Evolutionary conservation across 2,888 invertebrate species (phyloP).

Genomic region (Silvanus unidentatus): DNA sequence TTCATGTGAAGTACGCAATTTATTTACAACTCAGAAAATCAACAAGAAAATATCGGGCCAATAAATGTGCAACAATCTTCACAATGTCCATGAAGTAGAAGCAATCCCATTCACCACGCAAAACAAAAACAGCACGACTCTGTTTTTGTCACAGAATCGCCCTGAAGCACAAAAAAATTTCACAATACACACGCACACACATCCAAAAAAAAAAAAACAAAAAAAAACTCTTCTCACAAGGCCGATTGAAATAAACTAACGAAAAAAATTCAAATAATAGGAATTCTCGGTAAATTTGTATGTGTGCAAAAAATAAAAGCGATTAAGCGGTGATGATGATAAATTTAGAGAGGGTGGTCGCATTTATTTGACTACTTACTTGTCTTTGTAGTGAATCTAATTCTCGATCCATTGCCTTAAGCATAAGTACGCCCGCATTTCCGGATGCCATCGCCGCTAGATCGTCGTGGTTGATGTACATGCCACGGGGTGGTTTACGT

Average conservation of each 20-base stretch:
- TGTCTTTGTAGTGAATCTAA: conserved; percentile 91
- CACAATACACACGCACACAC: neutral
- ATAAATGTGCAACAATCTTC: too few relatives aligned
- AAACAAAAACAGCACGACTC: neutral
- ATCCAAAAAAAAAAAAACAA: neutral
- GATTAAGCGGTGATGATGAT: too few relatives aligned
- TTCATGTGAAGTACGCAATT: too few relatives aligned
- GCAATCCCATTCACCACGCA: too few relatives aligned
- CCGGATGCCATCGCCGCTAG: conserved; percentile 80
- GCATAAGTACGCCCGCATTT: conserved; percentile 72
- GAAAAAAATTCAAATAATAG: neutral
- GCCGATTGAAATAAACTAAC: neutral
- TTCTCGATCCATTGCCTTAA: conserved; percentile 90
- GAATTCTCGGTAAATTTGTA: neutral
- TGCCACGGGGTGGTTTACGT: conserved; percentile 90
- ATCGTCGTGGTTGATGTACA: conserved; percentile 97
- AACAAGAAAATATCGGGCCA: too few relatives aligned
- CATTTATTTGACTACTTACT: conserved; percentile 60
- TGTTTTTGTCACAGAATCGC: too few relatives aligned
- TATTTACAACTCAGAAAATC: too few relatives aligned
- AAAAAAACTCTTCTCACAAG: neutral
- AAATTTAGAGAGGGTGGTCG: too few relatives aligned
- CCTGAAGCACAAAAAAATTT: too few relatives aligned
- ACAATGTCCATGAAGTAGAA: too few relatives aligned
- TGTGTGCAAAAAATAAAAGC: neutral